Percentiles rank a stretch among this genome's conserved stretches.
phyloP scores from a whole-genome alignment of 2,113 vertebrate genomes.

The Sander lucioperca region DNA sequence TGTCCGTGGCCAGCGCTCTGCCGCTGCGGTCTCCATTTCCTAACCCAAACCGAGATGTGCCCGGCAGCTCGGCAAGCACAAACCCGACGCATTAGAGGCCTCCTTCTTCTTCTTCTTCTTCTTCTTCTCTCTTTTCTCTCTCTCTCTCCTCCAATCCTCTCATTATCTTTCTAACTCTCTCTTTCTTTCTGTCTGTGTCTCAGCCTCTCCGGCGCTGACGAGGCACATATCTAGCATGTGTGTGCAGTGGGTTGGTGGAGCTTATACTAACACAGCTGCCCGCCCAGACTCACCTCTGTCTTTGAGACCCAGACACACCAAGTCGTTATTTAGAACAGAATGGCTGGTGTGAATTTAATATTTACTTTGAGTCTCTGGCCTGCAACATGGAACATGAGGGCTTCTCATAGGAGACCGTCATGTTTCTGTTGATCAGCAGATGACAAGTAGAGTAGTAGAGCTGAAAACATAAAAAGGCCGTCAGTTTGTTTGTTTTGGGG shows the following conservation, averaged over 20 bases:
- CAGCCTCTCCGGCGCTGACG: constrained; percentile 70
- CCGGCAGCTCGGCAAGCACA: constrained; percentile 55
- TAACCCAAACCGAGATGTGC: constrained; percentile 61
- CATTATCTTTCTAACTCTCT: constrained; percentile 40
- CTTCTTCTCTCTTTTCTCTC: constrained; percentile 19
- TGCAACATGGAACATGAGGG: neutral
- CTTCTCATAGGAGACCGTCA: neutral
- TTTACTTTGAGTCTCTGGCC: constrained; percentile 9
- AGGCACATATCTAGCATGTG: constrained; percentile 64
- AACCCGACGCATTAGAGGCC: constrained; percentile 59
- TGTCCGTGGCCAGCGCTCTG: constrained; percentile 17
- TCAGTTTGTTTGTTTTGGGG: neutral
- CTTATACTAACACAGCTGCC: constrained; percentile 80
- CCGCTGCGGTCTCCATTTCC: constrained; percentile 63
- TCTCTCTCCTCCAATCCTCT: constrained; percentile 5
- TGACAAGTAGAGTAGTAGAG: neutral
- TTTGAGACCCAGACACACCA: constrained; percentile 14
- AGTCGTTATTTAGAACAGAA: constrained; percentile 19
- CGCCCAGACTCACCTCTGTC: constrained; percentile 46
- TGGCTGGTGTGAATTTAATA: constrained; percentile 12
- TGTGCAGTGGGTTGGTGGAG: constrained; percentile 35
- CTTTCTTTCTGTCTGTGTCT: constrained; percentile 31
- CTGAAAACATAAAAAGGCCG: neutral
- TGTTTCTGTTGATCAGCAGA: neutral
- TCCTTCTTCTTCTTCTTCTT: constrained; percentile 19